Percentiles rank a stretch among this genome's conserved stretches.
phyloP scores from a whole-genome alignment of 23 tunicate genomes.

The Botrylloides violaceus region DNA sequence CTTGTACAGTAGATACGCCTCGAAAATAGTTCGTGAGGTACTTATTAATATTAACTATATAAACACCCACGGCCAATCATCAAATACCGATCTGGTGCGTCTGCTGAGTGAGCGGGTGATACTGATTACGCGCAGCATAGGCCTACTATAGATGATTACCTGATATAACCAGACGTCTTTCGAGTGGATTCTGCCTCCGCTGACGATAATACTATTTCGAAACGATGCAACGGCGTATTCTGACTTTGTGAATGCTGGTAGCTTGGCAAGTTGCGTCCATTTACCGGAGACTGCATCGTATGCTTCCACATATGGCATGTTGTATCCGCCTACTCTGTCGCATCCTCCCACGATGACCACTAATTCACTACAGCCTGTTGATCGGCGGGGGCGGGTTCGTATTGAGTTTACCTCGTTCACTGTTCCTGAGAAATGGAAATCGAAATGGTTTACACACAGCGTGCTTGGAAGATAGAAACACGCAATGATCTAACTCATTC shows the following conservation, averaged over 20 bases:
- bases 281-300: slow-evolving; percentile 79
- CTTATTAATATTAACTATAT: no score
- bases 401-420: slow-evolving; percentile 87
- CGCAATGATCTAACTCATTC: no score
- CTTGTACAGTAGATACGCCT: no score
- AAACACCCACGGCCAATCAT: no score
- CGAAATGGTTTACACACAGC: neutral
- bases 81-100: no score
- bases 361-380: slow-evolving; percentile 82
- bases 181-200: slow-evolving; percentile 93
- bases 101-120: no score
- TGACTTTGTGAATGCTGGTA: slow-evolving; percentile 90
- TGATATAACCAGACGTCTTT: slow-evolving; percentile 97
- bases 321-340: slow-evolving; percentile 96
- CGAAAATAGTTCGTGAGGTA: no score
- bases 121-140: no score
- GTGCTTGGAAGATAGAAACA: no score
- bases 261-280: slow-evolving; percentile 90
- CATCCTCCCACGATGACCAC: slow-evolving; percentile 93
- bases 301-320: slow-evolving; percentile 93
- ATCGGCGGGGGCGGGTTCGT: slow-evolving; percentile 79
- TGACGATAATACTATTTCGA: slow-evolving; percentile 86
- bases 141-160: slow-evolving; percentile 37
- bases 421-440: slow-evolving; percentile 6
- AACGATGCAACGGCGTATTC: slow-evolving; percentile 90